A percentile compares a stretch with the other conserved stretches of the same genome.
phyloP scores from a whole-genome alignment of 2,797 vertebrate species.

The Coregonus ussuriensis region DNA sequence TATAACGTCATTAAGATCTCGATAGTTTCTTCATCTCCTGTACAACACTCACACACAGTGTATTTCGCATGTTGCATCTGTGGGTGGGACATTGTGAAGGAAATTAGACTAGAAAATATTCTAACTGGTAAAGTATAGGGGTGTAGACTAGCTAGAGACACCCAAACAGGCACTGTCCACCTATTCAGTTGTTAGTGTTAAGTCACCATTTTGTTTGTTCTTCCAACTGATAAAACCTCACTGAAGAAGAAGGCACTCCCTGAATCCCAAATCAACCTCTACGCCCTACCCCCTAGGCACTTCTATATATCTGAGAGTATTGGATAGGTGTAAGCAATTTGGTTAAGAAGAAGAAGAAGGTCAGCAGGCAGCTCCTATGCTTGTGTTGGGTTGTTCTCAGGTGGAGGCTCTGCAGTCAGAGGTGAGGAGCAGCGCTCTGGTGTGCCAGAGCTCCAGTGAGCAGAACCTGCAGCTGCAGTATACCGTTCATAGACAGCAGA shows the following conservation, averaged over 20 bases:
- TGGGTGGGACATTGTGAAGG: background rate
- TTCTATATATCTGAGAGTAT: no score
- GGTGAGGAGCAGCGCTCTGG: constrained; percentile 72
- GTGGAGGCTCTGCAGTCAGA: constrained; percentile 76
- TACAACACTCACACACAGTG: background rate
- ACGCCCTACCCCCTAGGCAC: no score
- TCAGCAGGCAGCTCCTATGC: background rate
- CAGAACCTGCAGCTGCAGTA: constrained; percentile 78
- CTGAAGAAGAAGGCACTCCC: no score
- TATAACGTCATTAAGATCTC: background rate
- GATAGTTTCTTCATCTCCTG: background rate
- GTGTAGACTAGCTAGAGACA: background rate
- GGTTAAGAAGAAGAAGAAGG: background rate
- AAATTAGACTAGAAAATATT: background rate
- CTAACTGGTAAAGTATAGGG: background rate
- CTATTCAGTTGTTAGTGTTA: background rate
- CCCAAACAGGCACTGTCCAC: background rate
- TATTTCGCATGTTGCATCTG: no score
- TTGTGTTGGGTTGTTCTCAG: constrained; percentile 51
- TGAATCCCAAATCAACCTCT: no score
- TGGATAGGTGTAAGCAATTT: no score
- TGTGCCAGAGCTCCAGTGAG: constrained; percentile 71
- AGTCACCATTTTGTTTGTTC: no score
- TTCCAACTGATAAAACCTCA: no score
- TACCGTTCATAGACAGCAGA: constrained; percentile 78